Evolutionary conservation across 1,140 invertebrate genomes (phyloP).

Genomic region (Drosophila sulfurigaster): DNA sequence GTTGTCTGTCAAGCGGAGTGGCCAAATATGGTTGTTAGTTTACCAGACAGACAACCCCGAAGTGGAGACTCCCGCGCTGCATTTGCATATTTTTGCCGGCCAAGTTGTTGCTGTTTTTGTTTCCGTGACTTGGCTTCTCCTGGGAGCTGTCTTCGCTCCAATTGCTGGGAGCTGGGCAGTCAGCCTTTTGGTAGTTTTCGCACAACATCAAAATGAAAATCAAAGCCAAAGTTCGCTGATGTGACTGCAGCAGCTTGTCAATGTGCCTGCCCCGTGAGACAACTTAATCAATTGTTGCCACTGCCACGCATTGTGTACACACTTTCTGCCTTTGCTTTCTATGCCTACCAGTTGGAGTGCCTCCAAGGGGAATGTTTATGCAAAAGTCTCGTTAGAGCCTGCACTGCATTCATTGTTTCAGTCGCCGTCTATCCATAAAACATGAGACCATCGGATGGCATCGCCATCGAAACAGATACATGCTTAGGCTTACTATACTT

Average conservation of each 20-base stretch:
- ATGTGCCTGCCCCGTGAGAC: slow-evolving; percentile 63
- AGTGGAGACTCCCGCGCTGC: background rate
- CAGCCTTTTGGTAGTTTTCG: slow-evolving; percentile 57
- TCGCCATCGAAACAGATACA: slow-evolving; percentile 3
- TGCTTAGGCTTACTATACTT: background rate
- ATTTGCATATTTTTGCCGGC: slow-evolving; percentile 75
- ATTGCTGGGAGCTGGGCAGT: background rate
- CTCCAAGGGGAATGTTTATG: slow-evolving; percentile 69
- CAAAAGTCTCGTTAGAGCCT: slow-evolving; percentile 46
- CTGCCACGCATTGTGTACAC: slow-evolving; percentile 24
- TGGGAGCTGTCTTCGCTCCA: slow-evolving; percentile 71
- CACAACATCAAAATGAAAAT: slow-evolving; percentile 56
- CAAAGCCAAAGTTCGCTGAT: slow-evolving; percentile 74
- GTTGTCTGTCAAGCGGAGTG: slow-evolving; percentile 79
- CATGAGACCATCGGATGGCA: slow-evolving; percentile 65
- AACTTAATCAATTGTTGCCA: slow-evolving; percentile 58
- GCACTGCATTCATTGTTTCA: slow-evolving; percentile 63
- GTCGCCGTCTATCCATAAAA: slow-evolving; percentile 71
- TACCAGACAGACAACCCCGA: slow-evolving; percentile 36
- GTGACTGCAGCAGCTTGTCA: slow-evolving; percentile 51
- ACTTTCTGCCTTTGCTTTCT: slow-evolving; percentile 27
- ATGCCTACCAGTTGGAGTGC: background rate
- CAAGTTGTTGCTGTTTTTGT: slow-evolving; percentile 51
- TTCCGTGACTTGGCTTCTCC: slow-evolving; percentile 62
- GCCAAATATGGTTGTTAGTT: slow-evolving; percentile 83